A percentile compares a stretch with the other conserved stretches of the same genome.
phyloP scores from a whole-genome alignment of 2,797 vertebrate species.

The Leptoclinus maculatus region DNA sequence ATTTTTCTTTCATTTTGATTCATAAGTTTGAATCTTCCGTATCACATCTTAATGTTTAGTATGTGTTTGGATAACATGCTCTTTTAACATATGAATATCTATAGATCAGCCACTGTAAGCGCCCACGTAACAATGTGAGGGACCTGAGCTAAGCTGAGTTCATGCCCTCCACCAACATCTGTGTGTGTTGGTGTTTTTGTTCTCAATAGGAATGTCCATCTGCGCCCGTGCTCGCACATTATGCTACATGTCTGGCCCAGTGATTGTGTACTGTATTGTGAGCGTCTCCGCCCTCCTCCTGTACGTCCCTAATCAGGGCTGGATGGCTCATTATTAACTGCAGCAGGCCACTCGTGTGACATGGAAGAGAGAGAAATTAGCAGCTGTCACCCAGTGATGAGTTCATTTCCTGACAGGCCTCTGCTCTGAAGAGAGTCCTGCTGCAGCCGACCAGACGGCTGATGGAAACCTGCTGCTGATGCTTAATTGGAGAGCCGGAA shows the following conservation, averaged over 20 bases:
- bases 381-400: constrained; percentile 96
- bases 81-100: neutral
- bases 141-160: constrained; percentile 8
- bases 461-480: constrained; percentile 91
- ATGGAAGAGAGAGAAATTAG: constrained; percentile 95
- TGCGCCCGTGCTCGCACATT: constrained; percentile 34
- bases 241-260: constrained; percentile 54
- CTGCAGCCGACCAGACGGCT: constrained; percentile 88
- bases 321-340: constrained; percentile 96
- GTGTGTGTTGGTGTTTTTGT: constrained; percentile 9
- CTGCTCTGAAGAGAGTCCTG: constrained; percentile 91
- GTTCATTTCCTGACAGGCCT: constrained; percentile 98
- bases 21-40: neutral
- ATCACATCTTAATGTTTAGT: neutral
- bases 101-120: neutral
- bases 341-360: constrained; percentile 94
- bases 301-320: constrained; percentile 89
- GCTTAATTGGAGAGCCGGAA: constrained; percentile 91
- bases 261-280: constrained; percentile 65
- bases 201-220: constrained; percentile 55
- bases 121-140: neutral
- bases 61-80: neutral
- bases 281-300: constrained; percentile 50
- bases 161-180: constrained; percentile 3
- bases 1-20: neutral